Percentiles rank a stretch among this genome's conserved stretches.
phyloP scores from a whole-genome alignment of 2,797 vertebrate species.

The Enteromius mattozi region DNA sequence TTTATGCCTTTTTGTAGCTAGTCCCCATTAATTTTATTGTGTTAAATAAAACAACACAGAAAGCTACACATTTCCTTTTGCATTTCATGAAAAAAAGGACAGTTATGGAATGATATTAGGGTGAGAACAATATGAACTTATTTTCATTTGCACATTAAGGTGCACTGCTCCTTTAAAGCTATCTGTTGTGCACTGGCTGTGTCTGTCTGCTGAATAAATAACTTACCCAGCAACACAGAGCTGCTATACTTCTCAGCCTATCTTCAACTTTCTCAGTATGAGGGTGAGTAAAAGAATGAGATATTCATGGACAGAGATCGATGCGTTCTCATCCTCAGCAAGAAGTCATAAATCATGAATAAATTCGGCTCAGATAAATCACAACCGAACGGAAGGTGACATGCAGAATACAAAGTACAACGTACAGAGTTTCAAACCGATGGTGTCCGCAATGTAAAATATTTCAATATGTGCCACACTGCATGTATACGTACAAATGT shows the following conservation, averaged over 20 bases:
- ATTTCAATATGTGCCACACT: neutral
- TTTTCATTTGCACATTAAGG: neutral
- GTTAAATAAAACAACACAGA: neutral
- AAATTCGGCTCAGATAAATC: neutral
- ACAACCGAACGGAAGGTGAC: neutral
- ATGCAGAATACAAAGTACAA: neutral
- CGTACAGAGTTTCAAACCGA: neutral
- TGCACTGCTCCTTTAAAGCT: conserved; percentile 1
- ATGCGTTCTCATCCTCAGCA: conserved; percentile 7
- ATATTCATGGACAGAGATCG: conserved; percentile 20
- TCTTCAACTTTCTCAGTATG: conserved; percentile 60
- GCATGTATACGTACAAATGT: neutral
- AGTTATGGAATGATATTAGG: neutral
- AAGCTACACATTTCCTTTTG: neutral
- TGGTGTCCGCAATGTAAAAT: neutral
- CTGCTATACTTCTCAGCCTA: conserved; percentile 61
- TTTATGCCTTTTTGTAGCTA: neutral
- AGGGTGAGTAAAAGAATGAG: neutral
- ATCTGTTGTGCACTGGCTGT: neutral
- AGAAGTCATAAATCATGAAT: neutral
- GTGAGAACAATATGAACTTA: neutral
- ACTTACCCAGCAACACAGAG: conserved; percentile 57
- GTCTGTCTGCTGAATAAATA: conserved; percentile 51
- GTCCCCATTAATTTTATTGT: neutral
- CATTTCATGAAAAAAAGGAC: neutral